Conservation (phyloP, 2,888 invertebrate species). For the Drosophila diplacantha region DNA sequence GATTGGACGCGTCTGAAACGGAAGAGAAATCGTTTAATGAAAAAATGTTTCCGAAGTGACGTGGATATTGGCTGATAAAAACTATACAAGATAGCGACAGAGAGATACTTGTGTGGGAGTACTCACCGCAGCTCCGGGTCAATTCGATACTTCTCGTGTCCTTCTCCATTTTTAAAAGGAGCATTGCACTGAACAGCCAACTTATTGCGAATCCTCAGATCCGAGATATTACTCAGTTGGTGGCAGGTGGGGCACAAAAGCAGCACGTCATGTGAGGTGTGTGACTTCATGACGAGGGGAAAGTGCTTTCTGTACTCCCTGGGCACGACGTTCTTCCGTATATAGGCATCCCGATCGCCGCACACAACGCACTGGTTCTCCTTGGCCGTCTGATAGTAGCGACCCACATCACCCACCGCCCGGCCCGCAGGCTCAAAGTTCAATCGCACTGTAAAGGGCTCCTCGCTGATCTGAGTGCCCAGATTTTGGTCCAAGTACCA, state of each 20-base stretch:
- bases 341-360: conserved; percentile 83
- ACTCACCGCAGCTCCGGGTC: conserved; percentile 74
- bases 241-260: conserved; percentile 86
- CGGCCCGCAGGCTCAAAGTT: conserved; percentile 88
- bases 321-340: conserved; percentile 89
- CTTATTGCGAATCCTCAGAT: conserved; percentile 80
- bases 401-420: conserved; percentile 83
- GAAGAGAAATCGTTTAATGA: background rate
- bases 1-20: conserved; percentile 79
- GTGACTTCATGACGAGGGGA: conserved; percentile 87
- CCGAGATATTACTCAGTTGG: conserved; percentile 83
- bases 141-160: conserved; percentile 73
- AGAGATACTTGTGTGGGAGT: background rate
- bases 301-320: conserved; percentile 88
- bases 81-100: background rate
- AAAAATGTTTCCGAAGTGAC: background rate
- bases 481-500: conserved; percentile 81
- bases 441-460: conserved; percentile 83
- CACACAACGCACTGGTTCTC: conserved; percentile 89
- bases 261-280: conserved; percentile 88
- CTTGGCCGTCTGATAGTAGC: conserved; percentile 85
- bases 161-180: conserved; percentile 79
- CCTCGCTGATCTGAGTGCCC: conserved; percentile 77
- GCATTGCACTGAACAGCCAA: conserved; percentile 82
- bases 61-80: background rate